Conservation (phyloP, 2,797 vertebrate genomes). For the Pantherophis alleghaniensis region DNA sequence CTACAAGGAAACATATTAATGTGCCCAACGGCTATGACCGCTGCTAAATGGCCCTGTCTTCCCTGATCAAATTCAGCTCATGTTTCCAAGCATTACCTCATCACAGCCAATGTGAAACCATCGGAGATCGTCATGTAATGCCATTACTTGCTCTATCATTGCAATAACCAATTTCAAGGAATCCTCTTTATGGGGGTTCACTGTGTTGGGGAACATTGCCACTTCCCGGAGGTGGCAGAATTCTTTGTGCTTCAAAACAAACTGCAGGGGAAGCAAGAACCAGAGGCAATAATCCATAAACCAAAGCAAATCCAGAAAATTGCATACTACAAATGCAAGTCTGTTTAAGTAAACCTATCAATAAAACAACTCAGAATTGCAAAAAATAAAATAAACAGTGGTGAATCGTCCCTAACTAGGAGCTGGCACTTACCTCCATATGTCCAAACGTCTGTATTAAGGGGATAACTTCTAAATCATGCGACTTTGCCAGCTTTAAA, state of each 20-base stretch:
- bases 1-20: neutral
- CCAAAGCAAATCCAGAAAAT: neutral
- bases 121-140: conserved; percentile 75
- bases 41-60: neutral
- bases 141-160: conserved; percentile 89
- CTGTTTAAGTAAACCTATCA: neutral
- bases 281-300: accelerated
- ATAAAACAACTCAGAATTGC: neutral
- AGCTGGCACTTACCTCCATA: conserved; percentile 84
- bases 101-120: conserved; percentile 78
- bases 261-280: conserved; percentile 73
- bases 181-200: conserved; percentile 86
- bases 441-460: conserved; percentile 95
- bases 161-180: conserved; percentile 77
- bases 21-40: neutral
- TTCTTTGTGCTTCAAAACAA: conserved; percentile 86
- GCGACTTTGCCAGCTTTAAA: conserved; percentile 76
- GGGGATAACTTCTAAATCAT: conserved; percentile 85
- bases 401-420: neutral
- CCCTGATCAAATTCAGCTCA: neutral
- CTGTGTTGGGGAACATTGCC: conserved; percentile 81
- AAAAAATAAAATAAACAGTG: neutral
- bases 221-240: conserved; percentile 85
- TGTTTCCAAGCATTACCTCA: conserved; percentile 66
- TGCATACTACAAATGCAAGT: neutral